These are phyloP conservation scores for Anguilla pacifica DNA, from an alignment of 2,797 vertebrate genomes.

Conservation along the genomic window DNA sequence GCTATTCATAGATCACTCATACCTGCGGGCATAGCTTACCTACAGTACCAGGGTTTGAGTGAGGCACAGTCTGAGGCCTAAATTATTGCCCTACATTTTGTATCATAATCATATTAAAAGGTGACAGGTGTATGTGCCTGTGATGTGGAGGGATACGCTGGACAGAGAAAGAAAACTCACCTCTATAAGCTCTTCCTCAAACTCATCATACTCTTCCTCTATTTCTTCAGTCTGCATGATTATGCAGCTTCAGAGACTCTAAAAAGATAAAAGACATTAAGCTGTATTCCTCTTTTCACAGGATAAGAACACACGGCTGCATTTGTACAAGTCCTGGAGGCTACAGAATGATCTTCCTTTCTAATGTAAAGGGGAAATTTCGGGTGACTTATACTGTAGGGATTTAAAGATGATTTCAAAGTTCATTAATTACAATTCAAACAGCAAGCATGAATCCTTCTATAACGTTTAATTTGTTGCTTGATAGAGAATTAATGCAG, in stretches of 20 bases:
- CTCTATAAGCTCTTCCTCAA: constrained; percentile 68
- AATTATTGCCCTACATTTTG: background rate
- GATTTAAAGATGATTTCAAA: background rate
- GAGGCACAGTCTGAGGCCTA: background rate
- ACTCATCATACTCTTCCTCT: constrained; percentile 79
- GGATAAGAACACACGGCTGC: background rate
- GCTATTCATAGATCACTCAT: constrained; percentile 18
- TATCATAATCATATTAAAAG: background rate
- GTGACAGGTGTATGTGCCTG: background rate
- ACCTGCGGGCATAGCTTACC: background rate
- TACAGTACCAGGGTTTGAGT: background rate
- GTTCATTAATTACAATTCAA: background rate
- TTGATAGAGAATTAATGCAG: background rate
- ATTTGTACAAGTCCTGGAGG: background rate
- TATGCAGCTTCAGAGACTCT: constrained; percentile 64
- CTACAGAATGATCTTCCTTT: background rate
- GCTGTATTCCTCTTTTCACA: background rate
- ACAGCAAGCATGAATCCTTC: background rate
- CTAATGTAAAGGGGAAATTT: background rate
- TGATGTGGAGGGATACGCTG: background rate
- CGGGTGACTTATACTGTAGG: background rate
- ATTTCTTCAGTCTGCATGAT: constrained; percentile 73
- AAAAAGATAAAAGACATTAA: constrained; percentile 24
- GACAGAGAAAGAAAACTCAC: background rate
- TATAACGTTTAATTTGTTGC: background rate